Evolutionary conservation across 2,113 vertebrate genomes (phyloP).

Genomic region (Phyllopteryx taeniolatus): DNA sequence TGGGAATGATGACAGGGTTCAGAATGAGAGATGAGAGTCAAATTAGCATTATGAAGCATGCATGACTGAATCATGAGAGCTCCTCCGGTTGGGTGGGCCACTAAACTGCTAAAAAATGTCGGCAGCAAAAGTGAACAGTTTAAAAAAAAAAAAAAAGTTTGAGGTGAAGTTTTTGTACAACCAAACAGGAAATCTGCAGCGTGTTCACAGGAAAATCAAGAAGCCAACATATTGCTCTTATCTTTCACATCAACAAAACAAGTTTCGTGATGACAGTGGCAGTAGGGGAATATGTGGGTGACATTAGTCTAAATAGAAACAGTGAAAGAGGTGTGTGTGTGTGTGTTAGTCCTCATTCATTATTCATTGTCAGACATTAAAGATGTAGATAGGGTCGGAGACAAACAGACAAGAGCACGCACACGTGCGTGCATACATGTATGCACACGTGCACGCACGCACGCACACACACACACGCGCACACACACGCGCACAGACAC

Average conservation of each 20-base stretch:
- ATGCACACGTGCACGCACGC: constrained; percentile 1
- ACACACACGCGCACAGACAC: too few species aligned
- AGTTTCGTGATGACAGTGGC: neutral
- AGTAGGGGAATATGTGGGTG: neutral
- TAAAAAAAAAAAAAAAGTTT: neutral
- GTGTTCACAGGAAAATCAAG: constrained; percentile 52
- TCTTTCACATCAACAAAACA: constrained; percentile 22
- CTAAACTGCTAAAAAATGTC: constrained; percentile 13
- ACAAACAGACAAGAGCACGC: constrained; percentile 26
- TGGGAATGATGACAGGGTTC: constrained; percentile 41
- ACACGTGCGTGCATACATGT: neutral
- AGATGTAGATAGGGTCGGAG: constrained; percentile 74
- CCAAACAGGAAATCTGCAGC: constrained; percentile 44
- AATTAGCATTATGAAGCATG: constrained; percentile 52
- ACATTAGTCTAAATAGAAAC: constrained; percentile 26
- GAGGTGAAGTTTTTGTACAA: constrained; percentile 4
- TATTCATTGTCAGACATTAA: constrained; percentile 68
- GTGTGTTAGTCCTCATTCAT: constrained; percentile 55
- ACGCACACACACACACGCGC: constrained; percentile 14
- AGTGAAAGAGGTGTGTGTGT: constrained; percentile 18
- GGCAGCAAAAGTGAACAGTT: neutral
- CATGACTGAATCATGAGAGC: constrained; percentile 30
- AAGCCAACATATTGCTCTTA: constrained; percentile 21
- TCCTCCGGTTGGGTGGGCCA: neutral
- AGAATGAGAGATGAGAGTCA: constrained; percentile 63